Evolutionary conservation across 2,113 vertebrate genomes (phyloP).

Genomic region (Aythya baeri): DNA sequence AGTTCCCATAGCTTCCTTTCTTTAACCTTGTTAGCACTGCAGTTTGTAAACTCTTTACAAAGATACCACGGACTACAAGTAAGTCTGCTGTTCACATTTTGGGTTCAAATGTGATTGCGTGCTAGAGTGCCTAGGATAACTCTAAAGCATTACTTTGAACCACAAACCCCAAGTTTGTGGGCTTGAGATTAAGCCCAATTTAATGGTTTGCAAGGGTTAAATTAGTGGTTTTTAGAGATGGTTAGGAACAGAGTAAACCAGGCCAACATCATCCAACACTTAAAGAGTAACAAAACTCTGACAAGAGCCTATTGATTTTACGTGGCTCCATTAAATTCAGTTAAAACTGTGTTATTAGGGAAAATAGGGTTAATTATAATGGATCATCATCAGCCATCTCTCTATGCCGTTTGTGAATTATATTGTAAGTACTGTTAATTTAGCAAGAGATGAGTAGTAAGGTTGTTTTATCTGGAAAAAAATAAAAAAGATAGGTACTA

Average conservation of each 20-base stretch:
- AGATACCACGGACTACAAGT: not conserved
- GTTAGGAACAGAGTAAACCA: not conserved
- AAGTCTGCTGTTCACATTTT: not conserved
- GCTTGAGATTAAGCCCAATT: not conserved
- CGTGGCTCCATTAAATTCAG: not conserved
- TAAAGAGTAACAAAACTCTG: not conserved
- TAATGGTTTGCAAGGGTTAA: not conserved
- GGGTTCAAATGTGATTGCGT: not conserved
- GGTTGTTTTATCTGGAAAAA: not conserved
- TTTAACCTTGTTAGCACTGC: not conserved
- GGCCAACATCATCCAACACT: no score
- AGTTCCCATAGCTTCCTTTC: not conserved
- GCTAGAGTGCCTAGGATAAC: not conserved
- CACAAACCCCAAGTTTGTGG: not conserved
- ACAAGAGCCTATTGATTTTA: not conserved
- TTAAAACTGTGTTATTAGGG: not conserved
- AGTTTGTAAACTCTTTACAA: not conserved
- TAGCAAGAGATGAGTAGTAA: not conserved
- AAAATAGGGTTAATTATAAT: not conserved
- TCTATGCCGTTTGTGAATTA: not conserved
- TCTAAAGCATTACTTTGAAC: not conserved
- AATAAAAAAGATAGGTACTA: not conserved
- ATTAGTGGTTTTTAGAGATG: not conserved
- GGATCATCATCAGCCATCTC: not conserved
- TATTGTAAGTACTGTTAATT: not conserved